A percentile compares a stretch with the other conserved stretches of the same genome.
Conservation (phyloP, 1,140 invertebrate genomes). For the Vollenhovia emeryi region DNA sequence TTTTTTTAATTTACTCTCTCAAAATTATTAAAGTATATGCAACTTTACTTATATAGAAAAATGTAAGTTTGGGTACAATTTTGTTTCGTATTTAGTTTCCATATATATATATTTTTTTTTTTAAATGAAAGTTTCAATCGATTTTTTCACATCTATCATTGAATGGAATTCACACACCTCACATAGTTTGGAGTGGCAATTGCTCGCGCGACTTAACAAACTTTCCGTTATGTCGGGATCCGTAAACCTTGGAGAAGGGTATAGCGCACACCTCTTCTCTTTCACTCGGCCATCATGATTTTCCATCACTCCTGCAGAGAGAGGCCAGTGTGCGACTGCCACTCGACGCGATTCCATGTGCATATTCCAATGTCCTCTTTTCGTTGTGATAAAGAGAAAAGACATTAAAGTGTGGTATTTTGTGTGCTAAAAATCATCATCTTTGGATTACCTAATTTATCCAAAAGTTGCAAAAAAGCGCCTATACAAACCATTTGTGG, state of each 20-base stretch:
- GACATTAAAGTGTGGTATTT: not conserved
- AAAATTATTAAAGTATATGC: no score
- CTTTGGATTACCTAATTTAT: not conserved
- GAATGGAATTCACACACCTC: not conserved
- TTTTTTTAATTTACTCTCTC: no score
- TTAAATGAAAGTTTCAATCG: not conserved
- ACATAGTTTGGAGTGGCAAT: not conserved
- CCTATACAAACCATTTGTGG: not conserved
- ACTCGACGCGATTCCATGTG: not conserved
- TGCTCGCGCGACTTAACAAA: conserved; percentile 5
- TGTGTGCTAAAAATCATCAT: not conserved
- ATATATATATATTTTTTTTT: not conserved
- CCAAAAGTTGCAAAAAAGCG: not conserved
- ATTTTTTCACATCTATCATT: not conserved
- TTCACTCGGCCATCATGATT: conserved; percentile 29
- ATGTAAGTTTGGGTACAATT: no score
- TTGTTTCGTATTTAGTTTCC: no score
- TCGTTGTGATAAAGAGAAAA: not conserved
- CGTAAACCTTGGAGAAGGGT: conserved; percentile 54
- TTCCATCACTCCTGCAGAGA: not conserved
- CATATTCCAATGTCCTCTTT: not conserved
- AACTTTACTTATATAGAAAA: no score
- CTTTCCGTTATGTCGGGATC: conserved; percentile 61
- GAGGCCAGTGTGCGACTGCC: not conserved
- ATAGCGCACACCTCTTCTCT: conserved; percentile 31